Base-by-base conservation (phyloP, 37 sponge, comb jelly and placozoan species). In the Eunapius fragilis region DNA sequence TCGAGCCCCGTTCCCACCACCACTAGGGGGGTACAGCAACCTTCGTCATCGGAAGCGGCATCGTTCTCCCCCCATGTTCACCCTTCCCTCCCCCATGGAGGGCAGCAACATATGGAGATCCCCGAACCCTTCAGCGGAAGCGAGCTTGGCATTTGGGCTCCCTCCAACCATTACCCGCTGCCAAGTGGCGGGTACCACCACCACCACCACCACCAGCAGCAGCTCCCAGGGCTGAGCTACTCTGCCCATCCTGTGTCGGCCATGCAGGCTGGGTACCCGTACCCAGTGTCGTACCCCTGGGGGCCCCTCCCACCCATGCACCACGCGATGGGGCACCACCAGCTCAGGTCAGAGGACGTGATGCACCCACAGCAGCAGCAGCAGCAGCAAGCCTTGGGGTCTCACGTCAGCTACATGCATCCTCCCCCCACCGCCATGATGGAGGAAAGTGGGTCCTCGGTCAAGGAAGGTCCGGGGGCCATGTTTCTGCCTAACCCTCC, bases 241-340 rank as follows among this genome's bases (percentile, higher is more conserved):
- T 80, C 69, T 11, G 41, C 79, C 12, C 84, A 77, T 31, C 58
- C 89, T 0, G 72, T 68, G 4, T 81, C 80, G 74, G 67, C 80
- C 17, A 80, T 90, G 45, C 75, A 75, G 30, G 81, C 70, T 69
- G 47, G 47, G 47, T 90, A 90, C 71, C 86, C 91, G 10, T 90
- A 86, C 50, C 26, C 81, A 22, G 26, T 86, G 67, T 34, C 89
- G 3, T 90, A 90, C 35, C 82, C 82, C 23, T 86, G 91, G 86
- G 70, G 81, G 5, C 69, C 28, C 78, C 68, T 77, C 28, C 89
- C 82, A 24, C 82, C 35, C n/a, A 70, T 19, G 7, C 69, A 23
- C 70, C 81, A 47, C n/a, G n/a, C n/a, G n/a, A n/a, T n/a, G n/a
- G n/a, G n/a, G 68, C 69, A 67, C 3, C 70, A 69, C 69, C 81